phyloP scores from a whole-genome alignment of 2,888 invertebrate genomes.

The Smittia aterrima region DNA sequence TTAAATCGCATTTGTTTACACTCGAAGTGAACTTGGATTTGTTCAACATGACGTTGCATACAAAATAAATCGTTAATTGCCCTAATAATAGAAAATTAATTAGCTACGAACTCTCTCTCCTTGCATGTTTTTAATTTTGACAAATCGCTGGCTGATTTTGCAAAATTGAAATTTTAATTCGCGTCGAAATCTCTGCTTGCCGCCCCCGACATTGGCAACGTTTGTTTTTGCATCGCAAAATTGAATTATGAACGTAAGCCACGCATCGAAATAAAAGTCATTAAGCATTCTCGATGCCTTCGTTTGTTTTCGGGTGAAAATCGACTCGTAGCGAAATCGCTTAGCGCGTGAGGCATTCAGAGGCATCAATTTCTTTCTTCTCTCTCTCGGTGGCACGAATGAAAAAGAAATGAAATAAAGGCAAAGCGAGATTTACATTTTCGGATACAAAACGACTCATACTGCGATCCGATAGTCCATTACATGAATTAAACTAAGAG shows the following conservation, averaged over 20 bases:
- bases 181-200: neutral
- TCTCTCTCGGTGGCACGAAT: neutral
- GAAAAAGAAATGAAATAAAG: constrained; percentile 21
- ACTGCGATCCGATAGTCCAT: constrained; percentile 41
- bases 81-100: constrained; percentile 22
- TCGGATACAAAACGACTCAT: constrained; percentile 34
- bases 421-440: constrained; percentile 17
- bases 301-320: constrained; percentile 16
- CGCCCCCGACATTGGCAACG: constrained; percentile 1
- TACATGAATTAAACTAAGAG: constrained; percentile 36
- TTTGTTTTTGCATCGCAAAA: neutral
- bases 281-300: constrained; percentile 30
- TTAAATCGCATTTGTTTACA: neutral
- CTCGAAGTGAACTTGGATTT: neutral
- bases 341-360: constrained; percentile 35
- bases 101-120: neutral
- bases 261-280: constrained; percentile 40
- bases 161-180: constrained; percentile 4
- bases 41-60: neutral
- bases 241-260: constrained; percentile 33
- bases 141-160: neutral
- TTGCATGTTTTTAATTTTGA: neutral
- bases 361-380: constrained; percentile 35
- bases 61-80: constrained; percentile 21
- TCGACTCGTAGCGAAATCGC: neutral